Percentiles rank a stretch among this genome's conserved stretches.
phyloP scores from a whole-genome alignment of 1,140 invertebrate species.

The Drosophila willistoni region DNA sequence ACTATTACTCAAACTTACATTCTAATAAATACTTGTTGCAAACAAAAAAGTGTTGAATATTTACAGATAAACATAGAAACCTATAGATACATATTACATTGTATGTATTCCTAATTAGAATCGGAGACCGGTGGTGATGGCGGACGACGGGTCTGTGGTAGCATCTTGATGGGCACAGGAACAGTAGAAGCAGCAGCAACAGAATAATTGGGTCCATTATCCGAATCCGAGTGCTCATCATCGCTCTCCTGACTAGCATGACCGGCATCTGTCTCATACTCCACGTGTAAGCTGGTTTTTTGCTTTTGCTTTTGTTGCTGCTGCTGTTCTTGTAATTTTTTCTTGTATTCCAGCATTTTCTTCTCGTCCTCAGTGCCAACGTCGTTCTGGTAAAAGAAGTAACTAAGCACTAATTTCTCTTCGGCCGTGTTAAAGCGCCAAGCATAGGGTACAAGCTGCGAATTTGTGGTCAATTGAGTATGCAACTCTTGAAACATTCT shows the following conservation, averaged over 20 bases:
- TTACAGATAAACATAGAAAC: conserved; percentile 20
- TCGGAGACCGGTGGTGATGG: conserved; percentile 21
- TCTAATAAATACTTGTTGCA: conserved; percentile 58
- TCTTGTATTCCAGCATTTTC: background rate
- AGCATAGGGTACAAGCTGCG: conserved; percentile 32
- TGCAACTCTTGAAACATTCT: conserved; percentile 44
- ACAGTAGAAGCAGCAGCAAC: background rate
- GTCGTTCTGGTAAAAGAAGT: conserved; percentile 59
- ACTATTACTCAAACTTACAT: background rate
- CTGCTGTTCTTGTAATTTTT: background rate
- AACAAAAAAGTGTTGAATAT: conserved; percentile 24
- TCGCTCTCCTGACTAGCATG: conserved; percentile 60
- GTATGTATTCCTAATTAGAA: conserved; percentile 26
- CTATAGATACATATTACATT: background rate
- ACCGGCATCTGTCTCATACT: conserved; percentile 62
- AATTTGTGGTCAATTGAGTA: conserved; percentile 28
- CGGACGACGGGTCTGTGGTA: conserved; percentile 7
- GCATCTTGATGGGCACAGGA: background rate
- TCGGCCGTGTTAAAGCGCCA: conserved; percentile 40
- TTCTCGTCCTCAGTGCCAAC: conserved; percentile 8
- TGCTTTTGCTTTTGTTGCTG: background rate
- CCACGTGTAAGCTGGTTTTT: conserved; percentile 11
- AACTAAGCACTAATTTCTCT: conserved; percentile 51
- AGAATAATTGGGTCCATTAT: conserved; percentile 5
- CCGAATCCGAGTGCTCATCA: conserved; percentile 65